These are phyloP conservation scores for Ptilorrhoa leucosticta DNA, from an alignment of 2,113 vertebrate genomes.

Conservation along the genomic window DNA sequence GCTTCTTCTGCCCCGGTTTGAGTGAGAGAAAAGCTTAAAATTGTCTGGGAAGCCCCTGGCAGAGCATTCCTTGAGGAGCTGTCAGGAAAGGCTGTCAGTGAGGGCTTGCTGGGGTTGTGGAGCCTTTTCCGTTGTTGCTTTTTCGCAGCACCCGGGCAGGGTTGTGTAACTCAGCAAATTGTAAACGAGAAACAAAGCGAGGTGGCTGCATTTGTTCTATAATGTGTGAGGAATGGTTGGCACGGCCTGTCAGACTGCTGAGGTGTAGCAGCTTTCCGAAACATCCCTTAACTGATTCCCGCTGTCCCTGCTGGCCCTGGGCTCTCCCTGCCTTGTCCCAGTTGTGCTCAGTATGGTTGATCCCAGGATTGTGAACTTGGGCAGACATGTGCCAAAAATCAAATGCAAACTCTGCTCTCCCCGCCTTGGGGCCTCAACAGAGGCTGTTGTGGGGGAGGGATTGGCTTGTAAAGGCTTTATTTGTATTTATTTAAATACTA, in stretches of 20 bases:
- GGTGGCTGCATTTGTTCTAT: neutral
- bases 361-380: neutral
- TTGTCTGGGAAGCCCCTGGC: neutral
- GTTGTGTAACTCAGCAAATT: neutral
- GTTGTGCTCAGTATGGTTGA: neutral
- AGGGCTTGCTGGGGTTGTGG: neutral
- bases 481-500: neutral
- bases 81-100: neutral
- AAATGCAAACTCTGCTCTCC: neutral
- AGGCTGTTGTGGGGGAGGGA: neutral
- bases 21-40: neutral
- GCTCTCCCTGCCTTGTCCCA: neutral
- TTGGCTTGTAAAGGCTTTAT: neutral
- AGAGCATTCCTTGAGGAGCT: too few relatives aligned
- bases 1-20: neutral
- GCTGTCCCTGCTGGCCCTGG: too few relatives aligned
- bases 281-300: fast-evolving
- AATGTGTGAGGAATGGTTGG: neutral
- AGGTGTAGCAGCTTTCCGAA: neutral
- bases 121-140: neutral
- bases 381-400: neutral
- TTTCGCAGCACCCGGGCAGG: neutral
- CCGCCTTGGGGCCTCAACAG: too few relatives aligned
- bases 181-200: neutral
- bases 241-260: neutral